Base-by-base conservation (phyloP, 1,140 invertebrate species). In the Lysiphlebus fabarum region DNA sequence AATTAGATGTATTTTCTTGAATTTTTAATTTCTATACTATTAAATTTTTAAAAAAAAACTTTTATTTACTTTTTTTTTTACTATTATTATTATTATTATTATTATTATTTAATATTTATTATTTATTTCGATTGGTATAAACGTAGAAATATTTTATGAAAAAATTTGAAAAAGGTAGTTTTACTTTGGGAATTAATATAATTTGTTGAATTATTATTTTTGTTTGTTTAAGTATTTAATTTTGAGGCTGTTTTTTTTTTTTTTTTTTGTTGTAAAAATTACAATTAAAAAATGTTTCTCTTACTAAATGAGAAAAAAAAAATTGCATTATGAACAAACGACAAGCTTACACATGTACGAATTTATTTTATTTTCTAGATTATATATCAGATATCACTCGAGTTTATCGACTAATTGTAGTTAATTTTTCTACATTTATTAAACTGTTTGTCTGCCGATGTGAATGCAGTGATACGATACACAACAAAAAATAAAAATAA, bases 371-470 rank as follows among this genome's bases (percentile, higher is more conserved):
- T 69, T 55, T n/a, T 70, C 72, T 76, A 76, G 70, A 73, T 74
- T 68, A 73, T 70, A 76, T 74, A 75, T 74, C 67, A 73, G 70
- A 76, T 74, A 75, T 75, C 73, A 76, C 73, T 75, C 74, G 74
- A 67, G 72, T 66, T 69, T 65, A 65, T 75, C 72, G 67, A 72
- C 69, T 73, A 74, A 74, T 63, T 70, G 67, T 73, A 71, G 56
- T 60, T 62, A 62, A 61, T 65, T 58, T 48, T 63, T 41, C 9
- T 17, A 17, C 17, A 17, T 17, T 17, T 17, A 17, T 17, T 17
- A 17, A 17, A 17, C 17, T 17, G 17, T 3, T n/a, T 17, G 17
- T 17, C 3, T 17, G 17, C 17, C 17, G 17, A 17, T 17, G 17
- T 17, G 17, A 17, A 17, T 17, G 17, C 17, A 17, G 17, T 17